These are phyloP conservation scores for Florisuga fusca DNA, from an alignment of 2,797 vertebrate genomes.

Conservation along the genomic window DNA sequence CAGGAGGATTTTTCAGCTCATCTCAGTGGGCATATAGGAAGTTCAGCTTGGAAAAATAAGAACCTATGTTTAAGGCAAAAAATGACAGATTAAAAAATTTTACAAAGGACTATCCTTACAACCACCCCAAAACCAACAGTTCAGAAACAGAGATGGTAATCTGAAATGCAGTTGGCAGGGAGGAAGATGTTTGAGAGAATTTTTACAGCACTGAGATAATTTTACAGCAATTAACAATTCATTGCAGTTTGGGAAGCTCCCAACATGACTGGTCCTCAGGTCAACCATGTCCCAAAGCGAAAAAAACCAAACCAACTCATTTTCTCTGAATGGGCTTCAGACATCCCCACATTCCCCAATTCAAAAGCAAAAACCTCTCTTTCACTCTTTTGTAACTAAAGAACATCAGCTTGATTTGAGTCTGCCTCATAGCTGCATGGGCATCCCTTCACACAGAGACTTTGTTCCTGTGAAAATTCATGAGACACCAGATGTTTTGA, in stretches of 20 bases:
- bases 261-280: neutral
- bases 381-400: neutral
- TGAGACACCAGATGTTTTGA: neutral
- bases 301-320: neutral
- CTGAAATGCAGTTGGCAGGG: neutral
- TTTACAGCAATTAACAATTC: neutral
- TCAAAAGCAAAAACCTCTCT: neutral
- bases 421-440: neutral
- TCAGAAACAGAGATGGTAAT: neutral
- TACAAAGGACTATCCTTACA: neutral
- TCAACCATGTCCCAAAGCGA: neutral
- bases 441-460: neutral
- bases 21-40: neutral
- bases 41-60: neutral
- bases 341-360: rapidly evolving
- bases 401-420: neutral
- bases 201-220: no score
- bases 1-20: neutral
- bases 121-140: neutral
- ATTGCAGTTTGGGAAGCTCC: neutral
- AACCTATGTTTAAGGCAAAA: neutral
- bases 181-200: neutral
- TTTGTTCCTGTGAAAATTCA: neutral
- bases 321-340: neutral
- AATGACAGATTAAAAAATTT: neutral